phyloP scores from a whole-genome alignment of 2,888 invertebrate species.

The Griposia aprilina region DNA sequence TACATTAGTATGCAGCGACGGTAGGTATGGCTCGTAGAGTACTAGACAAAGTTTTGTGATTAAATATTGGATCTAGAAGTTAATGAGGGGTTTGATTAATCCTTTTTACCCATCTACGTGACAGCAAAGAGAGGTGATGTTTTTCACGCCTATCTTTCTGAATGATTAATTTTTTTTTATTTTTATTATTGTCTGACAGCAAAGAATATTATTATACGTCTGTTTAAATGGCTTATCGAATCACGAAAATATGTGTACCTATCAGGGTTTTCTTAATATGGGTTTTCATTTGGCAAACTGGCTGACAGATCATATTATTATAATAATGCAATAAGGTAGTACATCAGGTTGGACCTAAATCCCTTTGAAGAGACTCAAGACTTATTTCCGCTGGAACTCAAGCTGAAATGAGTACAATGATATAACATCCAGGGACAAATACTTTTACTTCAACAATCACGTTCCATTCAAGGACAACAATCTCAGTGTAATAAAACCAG shows the following conservation, averaged over 20 bases:
- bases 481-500: conserved; percentile 25
- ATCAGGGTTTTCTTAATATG: neutral
- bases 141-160: neutral
- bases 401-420: neutral
- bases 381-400: neutral
- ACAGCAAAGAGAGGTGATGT: neutral
- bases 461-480: conserved; percentile 26
- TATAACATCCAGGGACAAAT: conserved; percentile 13
- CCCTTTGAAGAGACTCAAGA: neutral
- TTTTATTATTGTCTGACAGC: too few species aligned
- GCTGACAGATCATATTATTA: neutral
- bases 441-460: conserved; percentile 15
- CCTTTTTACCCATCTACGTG: neutral
- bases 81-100: conserved; percentile 13
- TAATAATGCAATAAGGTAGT: neutral
- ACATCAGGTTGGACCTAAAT: neutral
- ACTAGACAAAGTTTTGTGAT: conserved; percentile 12
- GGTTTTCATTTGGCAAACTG: neutral
- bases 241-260: neutral
- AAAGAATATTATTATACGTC: neutral
- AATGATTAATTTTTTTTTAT: too few species aligned
- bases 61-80: conserved; percentile 34
- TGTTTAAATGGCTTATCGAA: neutral
- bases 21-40: neutral
- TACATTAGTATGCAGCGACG: conserved; percentile 26